Percentiles rank a stretch among this genome's conserved stretches.
These are phyloP conservation scores for Chrysopa pallens DNA, from an alignment of 1,140 invertebrate genomes.

Conservation along the genomic window DNA sequence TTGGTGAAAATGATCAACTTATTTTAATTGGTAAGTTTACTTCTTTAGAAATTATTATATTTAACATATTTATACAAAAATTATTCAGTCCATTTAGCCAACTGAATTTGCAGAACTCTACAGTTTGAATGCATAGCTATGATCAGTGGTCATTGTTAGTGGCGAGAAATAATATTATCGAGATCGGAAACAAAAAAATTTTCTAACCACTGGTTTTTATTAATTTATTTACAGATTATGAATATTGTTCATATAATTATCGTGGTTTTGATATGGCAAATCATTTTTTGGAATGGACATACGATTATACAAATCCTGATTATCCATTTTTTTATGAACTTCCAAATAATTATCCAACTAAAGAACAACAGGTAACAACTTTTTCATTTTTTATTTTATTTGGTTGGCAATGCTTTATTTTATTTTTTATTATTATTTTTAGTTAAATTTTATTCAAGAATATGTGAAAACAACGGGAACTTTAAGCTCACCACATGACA, in stretches of 20 bases:
- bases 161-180: too few relatives aligned
- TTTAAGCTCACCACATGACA: conserved; percentile 32
- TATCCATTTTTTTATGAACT: conserved; percentile 62
- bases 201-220: too few relatives aligned
- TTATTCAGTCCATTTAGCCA: too few relatives aligned
- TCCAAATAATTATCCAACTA: conserved; percentile 47
- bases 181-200: too few relatives aligned
- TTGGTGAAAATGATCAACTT: conserved; percentile 4
- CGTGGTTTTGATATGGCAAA: conserved; percentile 90
- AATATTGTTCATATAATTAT: conserved; percentile 89
- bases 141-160: too few relatives aligned
- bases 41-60: too few relatives aligned
- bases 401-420: too few relatives aligned
- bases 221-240: conserved; percentile 56
- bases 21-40: conserved; percentile 19
- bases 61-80: too few relatives aligned
- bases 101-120: too few relatives aligned
- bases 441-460: conserved; percentile 18
- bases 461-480: conserved; percentile 15
- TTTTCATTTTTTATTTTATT: too few relatives aligned
- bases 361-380: conserved; percentile 54
- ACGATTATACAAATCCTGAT: conserved; percentile 65
- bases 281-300: conserved; percentile 90
- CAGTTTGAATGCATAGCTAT: too few relatives aligned
- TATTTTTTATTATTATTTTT: conserved; percentile 15